These are phyloP conservation scores for Mus minutoides DNA, from an alignment of 2,797 vertebrate genomes.

Conservation along the genomic window DNA sequence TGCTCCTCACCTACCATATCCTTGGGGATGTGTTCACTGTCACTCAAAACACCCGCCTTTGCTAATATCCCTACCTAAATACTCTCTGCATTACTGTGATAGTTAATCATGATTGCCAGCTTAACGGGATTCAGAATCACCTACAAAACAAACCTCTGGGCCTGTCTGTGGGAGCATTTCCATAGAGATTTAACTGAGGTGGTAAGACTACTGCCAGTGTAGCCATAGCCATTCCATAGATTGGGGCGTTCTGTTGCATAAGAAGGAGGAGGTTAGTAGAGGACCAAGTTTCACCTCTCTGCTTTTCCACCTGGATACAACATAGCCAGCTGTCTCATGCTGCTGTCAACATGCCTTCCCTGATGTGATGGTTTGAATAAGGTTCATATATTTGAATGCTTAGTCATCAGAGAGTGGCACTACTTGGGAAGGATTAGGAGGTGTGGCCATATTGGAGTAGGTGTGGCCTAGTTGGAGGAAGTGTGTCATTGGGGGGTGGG, in stretches of 20 bases:
- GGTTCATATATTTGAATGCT: background rate
- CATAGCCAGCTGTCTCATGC: background rate
- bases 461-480: background rate
- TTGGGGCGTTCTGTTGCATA: no score
- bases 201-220: background rate
- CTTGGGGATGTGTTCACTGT: background rate
- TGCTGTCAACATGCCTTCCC: background rate
- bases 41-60: background rate
- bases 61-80: background rate
- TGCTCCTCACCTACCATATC: background rate
- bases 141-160: background rate
- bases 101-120: background rate
- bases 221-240: no score
- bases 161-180: background rate
- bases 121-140: background rate
- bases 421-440: background rate
- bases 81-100: background rate
- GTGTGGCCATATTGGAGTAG: background rate
- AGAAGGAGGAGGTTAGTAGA: background rate
- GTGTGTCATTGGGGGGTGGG: background rate
- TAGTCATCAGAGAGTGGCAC: background rate
- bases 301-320: background rate
- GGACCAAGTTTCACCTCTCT: background rate
- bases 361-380: background rate
- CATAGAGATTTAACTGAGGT: background rate